A percentile compares a stretch with the other conserved stretches of the same genome.
These are phyloP conservation scores for Protobothrops flavoviridis DNA, from an alignment of 2,113 vertebrate genomes.

Conservation along the genomic window DNA sequence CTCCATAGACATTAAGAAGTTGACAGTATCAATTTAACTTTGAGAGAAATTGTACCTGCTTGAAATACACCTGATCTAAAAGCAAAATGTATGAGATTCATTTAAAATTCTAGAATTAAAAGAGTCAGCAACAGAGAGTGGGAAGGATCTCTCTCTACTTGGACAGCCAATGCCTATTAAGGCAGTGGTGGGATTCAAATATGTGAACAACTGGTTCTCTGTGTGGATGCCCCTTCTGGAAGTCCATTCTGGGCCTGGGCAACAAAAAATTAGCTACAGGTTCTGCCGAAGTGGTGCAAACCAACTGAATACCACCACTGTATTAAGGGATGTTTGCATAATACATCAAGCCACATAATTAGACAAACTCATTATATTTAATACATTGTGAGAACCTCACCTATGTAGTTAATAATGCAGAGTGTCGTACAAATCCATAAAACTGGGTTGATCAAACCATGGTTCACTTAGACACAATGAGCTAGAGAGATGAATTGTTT, in stretches of 20 bases:
- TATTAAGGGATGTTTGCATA: background rate
- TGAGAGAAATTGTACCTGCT: background rate
- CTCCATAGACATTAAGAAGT: background rate
- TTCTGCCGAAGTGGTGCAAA: no score
- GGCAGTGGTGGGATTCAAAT: no score
- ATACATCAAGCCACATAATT: background rate
- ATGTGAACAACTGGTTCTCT: no score
- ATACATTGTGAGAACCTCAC: background rate
- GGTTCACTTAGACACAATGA: background rate
- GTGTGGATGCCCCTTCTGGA: no score
- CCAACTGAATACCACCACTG: no score
- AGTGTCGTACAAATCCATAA: background rate
- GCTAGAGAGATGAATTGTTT: background rate
- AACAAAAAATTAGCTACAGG: no score
- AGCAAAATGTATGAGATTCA: background rate
- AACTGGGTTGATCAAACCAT: background rate
- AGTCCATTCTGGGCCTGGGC: no score
- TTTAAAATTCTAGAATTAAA: background rate
- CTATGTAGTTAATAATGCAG: background rate
- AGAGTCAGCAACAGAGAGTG: background rate
- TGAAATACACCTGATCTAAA: background rate
- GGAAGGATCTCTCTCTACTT: background rate
- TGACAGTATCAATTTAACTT: background rate
- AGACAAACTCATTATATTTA: background rate
- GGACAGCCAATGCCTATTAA: background rate